Percentiles rank a stretch among this genome's conserved stretches.
These are phyloP conservation scores for Anoplophora glabripennis DNA, from an alignment of 1,140 invertebrate genomes.

Conservation along the genomic window DNA sequence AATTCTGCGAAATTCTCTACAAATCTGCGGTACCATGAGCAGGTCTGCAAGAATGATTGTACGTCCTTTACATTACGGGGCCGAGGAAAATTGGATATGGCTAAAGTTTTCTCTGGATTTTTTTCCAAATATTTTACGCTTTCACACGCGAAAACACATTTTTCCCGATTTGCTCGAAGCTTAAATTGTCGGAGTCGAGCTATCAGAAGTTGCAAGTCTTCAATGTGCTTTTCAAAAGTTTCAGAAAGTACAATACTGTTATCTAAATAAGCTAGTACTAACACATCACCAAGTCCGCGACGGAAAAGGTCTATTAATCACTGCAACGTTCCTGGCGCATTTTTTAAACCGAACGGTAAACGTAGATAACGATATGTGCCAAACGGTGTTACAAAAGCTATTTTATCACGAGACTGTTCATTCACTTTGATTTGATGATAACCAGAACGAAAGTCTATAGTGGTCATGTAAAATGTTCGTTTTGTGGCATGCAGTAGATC, in stretches of 20 bases:
- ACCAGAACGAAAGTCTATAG: conserved; percentile 44
- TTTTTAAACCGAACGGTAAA: conserved; percentile 45
- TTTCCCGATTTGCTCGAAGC: background rate
- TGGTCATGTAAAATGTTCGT: conserved; percentile 20
- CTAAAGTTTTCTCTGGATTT: conserved; percentile 16
- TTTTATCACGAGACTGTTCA: conserved; percentile 31
- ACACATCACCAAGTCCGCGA: too few species aligned
- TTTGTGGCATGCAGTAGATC: conserved; percentile 38
- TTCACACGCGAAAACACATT: conserved; percentile 4
- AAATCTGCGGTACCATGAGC: conserved; percentile 32
- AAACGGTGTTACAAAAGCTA: conserved; percentile 24
- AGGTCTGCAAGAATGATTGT: conserved; percentile 27
- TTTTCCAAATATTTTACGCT: background rate
- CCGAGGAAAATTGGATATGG: conserved; percentile 17
- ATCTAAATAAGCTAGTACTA: too few species aligned
- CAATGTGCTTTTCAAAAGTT: too few species aligned
- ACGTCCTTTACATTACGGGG: conserved; percentile 37
- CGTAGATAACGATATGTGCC: conserved; percentile 6
- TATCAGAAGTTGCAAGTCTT: too few species aligned
- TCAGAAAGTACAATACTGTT: too few species aligned
- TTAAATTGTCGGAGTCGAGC: background rate
- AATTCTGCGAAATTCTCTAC: conserved; percentile 27
- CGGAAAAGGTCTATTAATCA: conserved; percentile 30
- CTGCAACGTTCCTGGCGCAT: conserved; percentile 42
- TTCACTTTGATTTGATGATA: conserved; percentile 43